Conservation (phyloP, 1,140 invertebrate species). For the Lucilia cuprina region DNA sequence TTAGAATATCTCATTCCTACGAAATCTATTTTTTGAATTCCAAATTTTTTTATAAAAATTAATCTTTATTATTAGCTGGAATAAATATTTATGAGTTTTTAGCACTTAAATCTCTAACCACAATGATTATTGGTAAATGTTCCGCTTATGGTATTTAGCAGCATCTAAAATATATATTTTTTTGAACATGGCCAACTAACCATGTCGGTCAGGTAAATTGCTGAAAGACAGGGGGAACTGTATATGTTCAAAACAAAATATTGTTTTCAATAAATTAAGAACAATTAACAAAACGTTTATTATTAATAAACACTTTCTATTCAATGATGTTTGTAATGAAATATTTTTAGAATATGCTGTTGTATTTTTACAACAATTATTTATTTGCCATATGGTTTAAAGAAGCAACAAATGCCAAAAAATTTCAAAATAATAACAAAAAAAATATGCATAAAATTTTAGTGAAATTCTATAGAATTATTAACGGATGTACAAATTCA, state of each 20-base stretch:
- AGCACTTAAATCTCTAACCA: not conserved
- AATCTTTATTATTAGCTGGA: not conserved
- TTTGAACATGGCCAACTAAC: not conserved
- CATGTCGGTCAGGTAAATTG: not conserved
- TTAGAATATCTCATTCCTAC: no score
- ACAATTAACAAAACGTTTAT: not conserved
- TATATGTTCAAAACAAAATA: not conserved
- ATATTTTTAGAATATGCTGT: not conserved
- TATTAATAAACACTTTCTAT: slow-evolving; percentile 1
- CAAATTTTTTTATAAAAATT: not conserved
- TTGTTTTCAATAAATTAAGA: not conserved
- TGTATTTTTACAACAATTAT: not conserved
- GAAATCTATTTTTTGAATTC: no score
- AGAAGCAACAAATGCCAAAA: not conserved
- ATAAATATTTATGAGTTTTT: slow-evolving; percentile 2
- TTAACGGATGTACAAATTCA: not conserved
- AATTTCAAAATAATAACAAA: no score
- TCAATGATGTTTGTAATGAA: not conserved
- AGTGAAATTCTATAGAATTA: not conserved
- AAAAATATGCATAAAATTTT: not conserved
- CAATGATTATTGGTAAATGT: not conserved
- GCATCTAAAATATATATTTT: not conserved
- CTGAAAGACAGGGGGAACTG: not conserved
- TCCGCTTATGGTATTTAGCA: not conserved
- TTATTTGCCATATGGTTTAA: not conserved